Base-by-base conservation (phyloP, 2,888 invertebrate species). In the Cecidostiba fungosa region DNA sequence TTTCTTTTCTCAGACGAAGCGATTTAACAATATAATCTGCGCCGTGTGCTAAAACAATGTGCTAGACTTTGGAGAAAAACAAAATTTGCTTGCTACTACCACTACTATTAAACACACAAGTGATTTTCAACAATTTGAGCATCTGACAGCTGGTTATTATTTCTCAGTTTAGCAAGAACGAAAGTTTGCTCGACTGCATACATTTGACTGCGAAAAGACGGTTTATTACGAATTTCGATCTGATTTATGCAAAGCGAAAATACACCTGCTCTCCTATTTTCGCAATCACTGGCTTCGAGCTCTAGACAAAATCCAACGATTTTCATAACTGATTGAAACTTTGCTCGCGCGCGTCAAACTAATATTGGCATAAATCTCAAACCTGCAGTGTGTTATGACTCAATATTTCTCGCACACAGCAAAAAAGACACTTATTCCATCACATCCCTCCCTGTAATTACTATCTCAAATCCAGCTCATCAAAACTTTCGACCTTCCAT, bases 161-260 rank as follows among this genome's bases (percentile, higher is more conserved):
- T 5, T 26, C 70, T 29, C 14, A 72, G 39, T 72, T 72, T 36
- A 23, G 23, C n/a, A 39, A 72, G 39, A n/a, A 19, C 70, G 14
- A 23, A 32, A 70, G 23, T 4, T 19, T 23, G n/a, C n/a, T n/a
- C n/a, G n/a, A n/a, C n/a, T n/a, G 59, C 59, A 59, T 59, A 59
- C 3, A 23, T 23, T 59, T 59, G 10, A 23, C 59, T 23, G 59
- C 59, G 23, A 59, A 59, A 59, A 10, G 59, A 59, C 59, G 23
- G 10, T 59, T 23, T 59, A n/a, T 23, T 23, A 59, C 59, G 23
- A 59, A 59, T 59, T 59, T 59, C 29, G 66, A 26, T 66, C 14
- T 66, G 29, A 66, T 29, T 66, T 66, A 66, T 66, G 66, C 29
- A 29, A 66, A 66, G 66, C 66, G 66, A 26, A 66, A 66, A 66